Evolutionary conservation across 2,888 invertebrate species (phyloP), one percentile per base, ranked within the genome.

Genomic region (Elaeidobius kamerunicus): DNA sequence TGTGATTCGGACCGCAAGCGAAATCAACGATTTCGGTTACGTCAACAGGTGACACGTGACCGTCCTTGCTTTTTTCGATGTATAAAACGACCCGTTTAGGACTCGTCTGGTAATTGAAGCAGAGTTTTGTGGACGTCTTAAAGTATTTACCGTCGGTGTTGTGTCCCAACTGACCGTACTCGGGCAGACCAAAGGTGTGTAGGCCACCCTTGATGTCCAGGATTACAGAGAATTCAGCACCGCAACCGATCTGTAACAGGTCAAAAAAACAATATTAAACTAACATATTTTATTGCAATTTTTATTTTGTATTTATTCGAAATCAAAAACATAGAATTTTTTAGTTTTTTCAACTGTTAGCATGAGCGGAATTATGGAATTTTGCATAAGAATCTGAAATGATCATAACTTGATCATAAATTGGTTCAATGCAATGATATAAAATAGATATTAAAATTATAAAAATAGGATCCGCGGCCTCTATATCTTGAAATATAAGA

Each of bases 111-210:
- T 85, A 91, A 70, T 89, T 86, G 77, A 83, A 95, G 62, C 88
- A 86, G 66, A 95, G 77, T 69, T 91, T 94, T 28, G 88, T 93
- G 59, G 86, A 88, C 11, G 89, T 91, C 52, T 92, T 86, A 73
- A 96, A 94, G 71, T 91, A 95, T 71, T 94, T 92, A 16, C 95
- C 95, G 71, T 95, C 95, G 1, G 93, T 91, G 71, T 95, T 95
- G 73, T 95, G 94, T 17, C 95, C 93, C 40, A 94, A 72, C 65
- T 93, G 94, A 1, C 96, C 96, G 69, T 90, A 91, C 67, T 96
- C 95, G 0, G 96, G 95, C 63, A 89, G 79, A 1, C 96, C 96
- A 69, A 95, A 95, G 0, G 93, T 90, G 70, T 92, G 91, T 42
- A 95, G 74, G 50, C 86, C 85, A 2, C 95, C 95, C 65, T 90